phyloP scores from a whole-genome alignment of 2,797 vertebrate species.

The Trichosurus vulpecula region DNA sequence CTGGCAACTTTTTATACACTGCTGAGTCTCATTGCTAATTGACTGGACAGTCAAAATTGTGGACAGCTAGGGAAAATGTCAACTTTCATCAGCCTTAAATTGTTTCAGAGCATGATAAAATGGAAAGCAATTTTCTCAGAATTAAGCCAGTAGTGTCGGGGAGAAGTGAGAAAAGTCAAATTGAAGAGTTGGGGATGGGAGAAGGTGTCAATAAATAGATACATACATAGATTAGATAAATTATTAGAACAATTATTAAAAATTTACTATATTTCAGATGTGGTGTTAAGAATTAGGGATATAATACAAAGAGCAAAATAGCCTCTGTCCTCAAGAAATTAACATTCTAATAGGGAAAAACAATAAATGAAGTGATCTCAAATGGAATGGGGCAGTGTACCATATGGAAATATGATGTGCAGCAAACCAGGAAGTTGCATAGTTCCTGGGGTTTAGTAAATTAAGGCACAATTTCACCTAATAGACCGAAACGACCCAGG shows the following conservation, averaged over 20 bases:
- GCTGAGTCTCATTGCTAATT: conserved; percentile 53
- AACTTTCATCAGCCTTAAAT: conserved; percentile 59
- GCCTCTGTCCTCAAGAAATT: background rate
- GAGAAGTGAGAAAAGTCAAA: conserved; percentile 30
- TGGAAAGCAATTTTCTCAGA: conserved; percentile 59
- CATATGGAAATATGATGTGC: background rate
- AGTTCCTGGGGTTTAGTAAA: background rate
- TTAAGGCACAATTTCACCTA: background rate
- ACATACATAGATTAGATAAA: background rate
- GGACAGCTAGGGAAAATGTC: conserved; percentile 48
- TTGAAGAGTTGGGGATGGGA: background rate
- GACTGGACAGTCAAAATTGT: conserved; percentile 46
- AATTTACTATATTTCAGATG: no score
- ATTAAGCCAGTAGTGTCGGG: conserved; percentile 13
- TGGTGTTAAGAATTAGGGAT: background rate
- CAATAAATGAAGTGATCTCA: background rate
- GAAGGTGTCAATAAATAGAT: background rate
- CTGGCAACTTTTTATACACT: background rate
- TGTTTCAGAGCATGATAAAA: conserved; percentile 57
- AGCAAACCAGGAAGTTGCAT: background rate
- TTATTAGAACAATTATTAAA: no score
- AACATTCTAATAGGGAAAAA: background rate
- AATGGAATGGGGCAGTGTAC: background rate
- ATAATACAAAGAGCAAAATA: background rate
- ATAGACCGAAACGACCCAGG: background rate